Percentiles rank a stretch among this genome's conserved stretches.
phyloP scores from a whole-genome alignment of 2,888 invertebrate species.

The Bugula neritina region DNA sequence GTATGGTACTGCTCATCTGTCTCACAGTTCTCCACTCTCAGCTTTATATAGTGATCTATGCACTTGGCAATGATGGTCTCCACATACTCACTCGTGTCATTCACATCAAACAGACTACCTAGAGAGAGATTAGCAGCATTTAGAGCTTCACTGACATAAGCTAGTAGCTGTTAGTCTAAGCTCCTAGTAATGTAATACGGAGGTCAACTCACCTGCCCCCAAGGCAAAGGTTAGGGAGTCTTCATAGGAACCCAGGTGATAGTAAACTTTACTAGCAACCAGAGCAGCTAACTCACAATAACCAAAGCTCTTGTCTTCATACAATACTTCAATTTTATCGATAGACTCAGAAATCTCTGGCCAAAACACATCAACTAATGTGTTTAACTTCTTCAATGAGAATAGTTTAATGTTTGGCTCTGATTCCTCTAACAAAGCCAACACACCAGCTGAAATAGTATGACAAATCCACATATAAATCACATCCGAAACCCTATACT shows the following conservation, averaged over 20 bases:
- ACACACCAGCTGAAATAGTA: constrained; percentile 71
- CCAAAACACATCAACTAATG: constrained; percentile 96
- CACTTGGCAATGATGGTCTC: constrained; percentile 96
- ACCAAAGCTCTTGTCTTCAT: constrained; percentile 80
- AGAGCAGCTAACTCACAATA: constrained; percentile 89
- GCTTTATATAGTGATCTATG: constrained; percentile 90
- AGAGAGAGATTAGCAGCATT: background rate
- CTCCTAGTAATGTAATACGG: no score
- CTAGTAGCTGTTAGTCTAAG: no score
- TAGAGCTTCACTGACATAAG: no score
- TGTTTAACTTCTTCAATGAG: constrained; percentile 83
- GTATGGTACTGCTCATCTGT: constrained; percentile 60
- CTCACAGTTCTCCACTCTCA: constrained; percentile 64
- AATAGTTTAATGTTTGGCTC: constrained; percentile 61
- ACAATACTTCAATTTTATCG: constrained; percentile 91
- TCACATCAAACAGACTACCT: constrained; percentile 78
- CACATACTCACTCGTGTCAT: constrained; percentile 86
- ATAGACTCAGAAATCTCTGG: constrained; percentile 97
- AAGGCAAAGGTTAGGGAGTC: constrained; percentile 95
- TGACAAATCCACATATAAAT: background rate
- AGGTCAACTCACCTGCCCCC: constrained; percentile 68
- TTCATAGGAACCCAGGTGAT: constrained; percentile 92
- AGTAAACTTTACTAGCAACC: constrained; percentile 96
- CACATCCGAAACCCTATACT: no score
- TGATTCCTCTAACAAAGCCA: constrained; percentile 89